phyloP scores from a whole-genome alignment of 2,113 vertebrate species.

The Ranitomeya variabilis region DNA sequence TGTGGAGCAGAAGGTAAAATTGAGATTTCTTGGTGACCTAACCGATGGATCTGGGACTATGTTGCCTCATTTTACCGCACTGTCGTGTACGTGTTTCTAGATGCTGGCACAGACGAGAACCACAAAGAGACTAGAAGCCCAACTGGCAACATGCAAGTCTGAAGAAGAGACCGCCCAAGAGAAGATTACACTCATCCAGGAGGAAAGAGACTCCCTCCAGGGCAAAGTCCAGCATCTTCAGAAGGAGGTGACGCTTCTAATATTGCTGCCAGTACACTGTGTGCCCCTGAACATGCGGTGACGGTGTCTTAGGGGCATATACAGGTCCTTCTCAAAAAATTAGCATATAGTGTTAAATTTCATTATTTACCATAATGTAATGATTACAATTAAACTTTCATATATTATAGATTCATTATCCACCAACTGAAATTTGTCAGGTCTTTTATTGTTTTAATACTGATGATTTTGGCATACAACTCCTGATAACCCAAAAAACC shows the following conservation, averaged over 20 bases:
- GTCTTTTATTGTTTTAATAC: too few relatives aligned
- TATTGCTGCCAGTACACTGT: background rate
- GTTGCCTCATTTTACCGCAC: background rate
- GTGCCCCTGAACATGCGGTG: too few relatives aligned
- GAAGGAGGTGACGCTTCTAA: constrained; percentile 39
- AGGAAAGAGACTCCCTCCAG: constrained; percentile 47
- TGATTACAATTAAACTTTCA: too few relatives aligned
- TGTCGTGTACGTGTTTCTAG: background rate
- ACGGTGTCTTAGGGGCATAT: too few relatives aligned
- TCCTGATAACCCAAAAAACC: too few relatives aligned
- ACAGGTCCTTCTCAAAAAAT: too few relatives aligned
- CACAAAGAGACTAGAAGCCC: constrained; percentile 43
- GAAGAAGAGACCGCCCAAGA: constrained; percentile 53
- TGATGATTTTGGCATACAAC: too few relatives aligned
- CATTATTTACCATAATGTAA: too few relatives aligned
- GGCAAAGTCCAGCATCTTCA: constrained; percentile 47
- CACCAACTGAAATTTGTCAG: too few relatives aligned
- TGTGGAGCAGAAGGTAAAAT: constrained; percentile 35
- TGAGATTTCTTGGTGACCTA: too few relatives aligned
- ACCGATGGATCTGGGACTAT: background rate
- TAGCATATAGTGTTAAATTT: too few relatives aligned
- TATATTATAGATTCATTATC: too few relatives aligned
- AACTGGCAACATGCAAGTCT: constrained; percentile 55
- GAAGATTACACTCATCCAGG: constrained; percentile 45
- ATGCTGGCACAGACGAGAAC: constrained; percentile 42